Evolutionary conservation across 1,140 invertebrate species (phyloP).

Genomic region (Hypsibius dujardini): DNA sequence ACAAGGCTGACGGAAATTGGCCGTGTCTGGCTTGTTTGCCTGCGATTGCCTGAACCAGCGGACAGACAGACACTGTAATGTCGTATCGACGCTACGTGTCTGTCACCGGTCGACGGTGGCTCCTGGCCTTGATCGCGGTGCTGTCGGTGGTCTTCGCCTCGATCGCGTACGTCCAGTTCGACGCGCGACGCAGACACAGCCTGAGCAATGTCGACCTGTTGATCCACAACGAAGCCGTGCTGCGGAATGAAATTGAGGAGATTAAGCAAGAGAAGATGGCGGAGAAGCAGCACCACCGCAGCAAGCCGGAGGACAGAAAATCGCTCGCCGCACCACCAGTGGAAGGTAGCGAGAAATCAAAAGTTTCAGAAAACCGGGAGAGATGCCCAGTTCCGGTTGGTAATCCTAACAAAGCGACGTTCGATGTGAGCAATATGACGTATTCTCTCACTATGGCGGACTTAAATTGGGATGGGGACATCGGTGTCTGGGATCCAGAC

Average conservation of each 20-base stretch:
- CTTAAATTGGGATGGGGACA: not conserved
- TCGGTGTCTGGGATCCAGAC: too few relatives aligned
- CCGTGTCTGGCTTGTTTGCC: too few relatives aligned
- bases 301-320: not conserved
- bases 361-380: too few relatives aligned
- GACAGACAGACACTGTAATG: too few relatives aligned
- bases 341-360: too few relatives aligned
- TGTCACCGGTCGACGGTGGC: too few relatives aligned
- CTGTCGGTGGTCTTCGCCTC: not conserved
- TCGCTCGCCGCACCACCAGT: too few relatives aligned
- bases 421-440: not conserved
- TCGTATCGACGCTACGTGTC: too few relatives aligned
- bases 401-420: slow-evolving; percentile 1
- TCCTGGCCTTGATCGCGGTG: too few relatives aligned
- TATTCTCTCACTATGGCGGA: not conserved
- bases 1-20: too few relatives aligned
- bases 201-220: not conserved
- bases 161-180: not conserved
- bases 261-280: not conserved
- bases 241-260: not conserved
- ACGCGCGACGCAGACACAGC: not conserved
- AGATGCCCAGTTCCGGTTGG: not conserved
- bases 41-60: too few relatives aligned
- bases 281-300: not conserved
- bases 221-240: not conserved